Conservation (phyloP, 2,888 invertebrate species). For the Sphaerophoria rueppellii region DNA sequence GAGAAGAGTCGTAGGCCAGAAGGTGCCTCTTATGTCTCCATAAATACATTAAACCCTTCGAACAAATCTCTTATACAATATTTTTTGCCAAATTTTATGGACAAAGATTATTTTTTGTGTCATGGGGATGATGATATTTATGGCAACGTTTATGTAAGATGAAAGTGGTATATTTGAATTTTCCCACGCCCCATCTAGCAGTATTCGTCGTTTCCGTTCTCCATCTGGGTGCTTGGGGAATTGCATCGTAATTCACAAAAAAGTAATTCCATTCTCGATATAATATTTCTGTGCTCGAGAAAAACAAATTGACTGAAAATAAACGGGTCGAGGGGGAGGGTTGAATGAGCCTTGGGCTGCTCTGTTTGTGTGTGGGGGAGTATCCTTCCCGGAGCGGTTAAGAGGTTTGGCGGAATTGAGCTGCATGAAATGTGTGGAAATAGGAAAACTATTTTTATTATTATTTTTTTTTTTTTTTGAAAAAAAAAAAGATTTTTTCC, state of each 20-base stretch:
- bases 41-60: not conserved
- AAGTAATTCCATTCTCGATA: constrained; percentile 68
- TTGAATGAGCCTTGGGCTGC: constrained; percentile 40
- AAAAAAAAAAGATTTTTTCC: not conserved
- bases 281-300: constrained; percentile 33
- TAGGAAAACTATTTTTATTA: constrained; percentile 57
- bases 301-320: constrained; percentile 71
- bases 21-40: too few relatives aligned
- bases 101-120: constrained; percentile 64
- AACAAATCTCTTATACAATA: constrained; percentile 62
- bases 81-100: constrained; percentile 71
- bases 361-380: not conserved
- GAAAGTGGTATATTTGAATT: constrained; percentile 19
- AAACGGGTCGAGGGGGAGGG: not conserved
- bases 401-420: not conserved
- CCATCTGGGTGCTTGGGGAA: constrained; percentile 38
- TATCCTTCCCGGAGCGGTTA: constrained; percentile 3
- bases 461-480: constrained; percentile 30
- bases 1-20: too few relatives aligned
- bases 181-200: too few relatives aligned
- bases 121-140: constrained; percentile 60
- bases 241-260: constrained; percentile 70
- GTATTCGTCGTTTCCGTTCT: not conserved
- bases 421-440: constrained; percentile 16
- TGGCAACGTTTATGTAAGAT: constrained; percentile 56